These are phyloP conservation scores for Remorina albescens DNA, from an alignment of 2,797 vertebrate species.

Conservation along the genomic window DNA sequence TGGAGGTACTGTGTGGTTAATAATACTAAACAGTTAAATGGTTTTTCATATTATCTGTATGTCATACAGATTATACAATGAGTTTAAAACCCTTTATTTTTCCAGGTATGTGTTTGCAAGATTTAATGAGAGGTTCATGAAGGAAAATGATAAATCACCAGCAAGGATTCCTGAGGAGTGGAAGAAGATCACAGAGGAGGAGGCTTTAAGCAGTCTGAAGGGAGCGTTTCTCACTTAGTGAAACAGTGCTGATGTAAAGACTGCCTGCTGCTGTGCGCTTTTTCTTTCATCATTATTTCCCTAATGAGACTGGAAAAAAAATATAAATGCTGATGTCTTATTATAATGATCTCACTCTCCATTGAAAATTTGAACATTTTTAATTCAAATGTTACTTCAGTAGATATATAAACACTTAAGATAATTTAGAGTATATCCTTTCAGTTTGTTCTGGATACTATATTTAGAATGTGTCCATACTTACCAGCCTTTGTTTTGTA, in stretches of 20 bases:
- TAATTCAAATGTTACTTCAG: no score
- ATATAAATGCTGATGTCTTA: background rate
- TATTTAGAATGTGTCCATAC: no score
- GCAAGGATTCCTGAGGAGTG: slow-evolving; percentile 76
- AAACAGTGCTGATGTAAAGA: slow-evolving; percentile 1
- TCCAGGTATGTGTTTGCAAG: slow-evolving; percentile 77
- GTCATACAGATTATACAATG: background rate
- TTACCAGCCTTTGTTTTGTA: background rate
- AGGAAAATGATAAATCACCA: slow-evolving; percentile 63
- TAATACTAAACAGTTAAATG: background rate
- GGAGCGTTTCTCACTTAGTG: slow-evolving; percentile 50
- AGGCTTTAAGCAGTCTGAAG: slow-evolving; percentile 72
- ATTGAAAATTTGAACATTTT: no score
- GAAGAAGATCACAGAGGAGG: slow-evolving; percentile 70
- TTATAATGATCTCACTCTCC: background rate
- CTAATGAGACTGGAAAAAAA: background rate
- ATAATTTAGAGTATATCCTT: background rate
- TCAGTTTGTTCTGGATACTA: background rate
- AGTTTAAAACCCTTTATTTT: slow-evolving; percentile 16
- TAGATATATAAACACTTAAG: background rate
- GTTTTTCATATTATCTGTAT: background rate
- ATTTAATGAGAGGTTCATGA: slow-evolving; percentile 77
- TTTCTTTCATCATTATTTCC: background rate
- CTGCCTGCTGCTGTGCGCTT: background rate
- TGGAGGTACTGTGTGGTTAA: slow-evolving; percentile 74